Evolutionary conservation across 2,888 invertebrate genomes (phyloP).

Genomic region (Cheilosia vulpina): DNA sequence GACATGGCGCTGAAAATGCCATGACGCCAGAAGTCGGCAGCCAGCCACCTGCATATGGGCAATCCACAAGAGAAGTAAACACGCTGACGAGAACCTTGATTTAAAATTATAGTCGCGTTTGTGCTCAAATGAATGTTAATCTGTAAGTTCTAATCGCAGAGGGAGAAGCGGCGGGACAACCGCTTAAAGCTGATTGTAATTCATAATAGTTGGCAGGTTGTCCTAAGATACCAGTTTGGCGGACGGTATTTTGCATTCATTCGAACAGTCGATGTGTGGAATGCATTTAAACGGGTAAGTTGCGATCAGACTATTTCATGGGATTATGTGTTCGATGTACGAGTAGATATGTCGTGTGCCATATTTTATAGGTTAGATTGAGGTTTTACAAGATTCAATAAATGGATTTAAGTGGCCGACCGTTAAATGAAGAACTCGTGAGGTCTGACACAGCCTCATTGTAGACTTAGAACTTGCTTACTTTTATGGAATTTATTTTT

Average conservation of each 20-base stretch:
- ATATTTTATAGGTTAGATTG: conserved; percentile 24
- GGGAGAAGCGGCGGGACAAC: neutral
- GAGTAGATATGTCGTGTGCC: conserved; percentile 11
- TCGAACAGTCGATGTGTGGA: conserved; percentile 7
- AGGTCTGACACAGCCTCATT: neutral
- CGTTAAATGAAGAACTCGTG: neutral
- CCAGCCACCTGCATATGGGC: conserved; percentile 25
- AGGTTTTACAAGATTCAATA: conserved; percentile 12
- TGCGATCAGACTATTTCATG: conserved; percentile 6
- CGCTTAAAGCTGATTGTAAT: conserved; percentile 32
- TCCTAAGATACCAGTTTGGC: conserved; percentile 9
- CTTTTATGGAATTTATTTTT: neutral
- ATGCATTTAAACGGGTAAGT: conserved; percentile 37
- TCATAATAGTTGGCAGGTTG: conserved; percentile 43
- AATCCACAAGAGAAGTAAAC: conserved; percentile 14
- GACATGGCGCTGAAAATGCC: conserved; percentile 5
- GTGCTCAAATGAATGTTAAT: conserved; percentile 9
- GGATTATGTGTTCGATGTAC: conserved; percentile 3
- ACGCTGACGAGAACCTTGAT: conserved; percentile 39
- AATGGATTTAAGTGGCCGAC: conserved; percentile 1
- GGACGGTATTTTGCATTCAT: conserved; percentile 8
- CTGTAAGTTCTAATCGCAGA: conserved; percentile 21
- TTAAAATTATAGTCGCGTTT: conserved; percentile 47
- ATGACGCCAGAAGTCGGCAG: neutral
- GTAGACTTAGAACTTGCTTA: neutral